Evolutionary conservation across 2,113 vertebrate genomes (phyloP).

Genomic region (Rhinopomastus cyanomelas): DNA sequence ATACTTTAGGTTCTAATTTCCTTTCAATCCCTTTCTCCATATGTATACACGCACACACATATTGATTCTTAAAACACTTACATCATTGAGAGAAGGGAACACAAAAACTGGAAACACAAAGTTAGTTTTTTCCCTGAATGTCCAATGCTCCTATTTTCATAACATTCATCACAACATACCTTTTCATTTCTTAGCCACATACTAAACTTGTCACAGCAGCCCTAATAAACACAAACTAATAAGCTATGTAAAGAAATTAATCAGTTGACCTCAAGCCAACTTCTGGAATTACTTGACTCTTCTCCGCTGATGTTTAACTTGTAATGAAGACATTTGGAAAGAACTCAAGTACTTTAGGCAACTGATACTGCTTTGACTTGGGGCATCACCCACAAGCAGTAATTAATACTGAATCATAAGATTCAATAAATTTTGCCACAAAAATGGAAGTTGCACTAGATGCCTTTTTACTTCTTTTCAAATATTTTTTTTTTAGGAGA

Average conservation of each 20-base stretch:
- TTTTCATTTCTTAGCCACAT: neutral
- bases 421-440: neutral
- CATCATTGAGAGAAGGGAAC: neutral
- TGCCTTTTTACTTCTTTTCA: neutral
- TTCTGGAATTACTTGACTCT: neutral
- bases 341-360: neutral
- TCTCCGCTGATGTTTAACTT: neutral
- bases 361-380: neutral
- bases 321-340: neutral
- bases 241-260: accelerated
- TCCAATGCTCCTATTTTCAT: neutral
- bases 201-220: neutral
- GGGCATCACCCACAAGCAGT: neutral
- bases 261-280: neutral
- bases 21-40: neutral
- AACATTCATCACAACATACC: neutral
- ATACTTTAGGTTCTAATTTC: neutral
- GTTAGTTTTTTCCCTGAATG: neutral
- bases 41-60: accelerated
- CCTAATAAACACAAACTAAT: neutral
- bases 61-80: neutral
- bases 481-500: neutral
- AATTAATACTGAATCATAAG: neutral
- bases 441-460: neutral
- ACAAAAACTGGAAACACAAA: neutral